Conservation (phyloP, 2,888 invertebrate species). For the Sinodicranocentrus sp. region DNA sequence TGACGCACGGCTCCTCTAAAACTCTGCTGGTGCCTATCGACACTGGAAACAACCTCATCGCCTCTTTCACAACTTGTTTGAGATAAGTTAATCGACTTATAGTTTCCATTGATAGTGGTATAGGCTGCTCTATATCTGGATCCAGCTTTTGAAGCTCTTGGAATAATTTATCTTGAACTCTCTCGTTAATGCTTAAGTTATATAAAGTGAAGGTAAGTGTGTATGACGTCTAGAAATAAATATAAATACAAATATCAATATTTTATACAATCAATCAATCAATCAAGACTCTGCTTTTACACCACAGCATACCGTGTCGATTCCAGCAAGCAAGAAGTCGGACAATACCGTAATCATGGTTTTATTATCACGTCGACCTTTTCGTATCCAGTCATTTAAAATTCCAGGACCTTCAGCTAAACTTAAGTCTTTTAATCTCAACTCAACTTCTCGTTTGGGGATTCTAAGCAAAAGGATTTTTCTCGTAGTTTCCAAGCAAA, state of each 20-base stretch:
- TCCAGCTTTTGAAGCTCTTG: constrained; percentile 83
- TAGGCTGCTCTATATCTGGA: constrained; percentile 77
- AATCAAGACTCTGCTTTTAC: background rate
- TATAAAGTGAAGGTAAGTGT: constrained; percentile 88
- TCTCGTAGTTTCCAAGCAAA: no score
- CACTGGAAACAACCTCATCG: constrained; percentile 88
- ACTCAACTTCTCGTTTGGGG: constrained; percentile 39
- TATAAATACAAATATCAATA: constrained; percentile 10
- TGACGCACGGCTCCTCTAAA: constrained; percentile 84
- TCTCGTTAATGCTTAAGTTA: constrained; percentile 85
- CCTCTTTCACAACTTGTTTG: constrained; percentile 91
- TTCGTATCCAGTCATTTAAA: constrained; percentile 84
- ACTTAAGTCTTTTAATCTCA: background rate
- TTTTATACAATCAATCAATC: background rate
- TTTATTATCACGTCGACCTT: constrained; percentile 85
- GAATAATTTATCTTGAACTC: constrained; percentile 84
- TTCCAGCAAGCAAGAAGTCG: constrained; percentile 90
- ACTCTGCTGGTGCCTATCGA: constrained; percentile 90
- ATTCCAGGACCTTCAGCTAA: constrained; percentile 79
- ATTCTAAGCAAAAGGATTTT: no score
- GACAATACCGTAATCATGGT: constrained; percentile 91
- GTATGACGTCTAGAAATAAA: constrained; percentile 84
- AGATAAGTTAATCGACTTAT: constrained; percentile 85
- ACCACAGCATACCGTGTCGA: constrained; percentile 85
- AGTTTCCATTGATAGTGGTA: constrained; percentile 80